Conservation (phyloP, 2,888 invertebrate species). For the Lingula anatina region DNA sequence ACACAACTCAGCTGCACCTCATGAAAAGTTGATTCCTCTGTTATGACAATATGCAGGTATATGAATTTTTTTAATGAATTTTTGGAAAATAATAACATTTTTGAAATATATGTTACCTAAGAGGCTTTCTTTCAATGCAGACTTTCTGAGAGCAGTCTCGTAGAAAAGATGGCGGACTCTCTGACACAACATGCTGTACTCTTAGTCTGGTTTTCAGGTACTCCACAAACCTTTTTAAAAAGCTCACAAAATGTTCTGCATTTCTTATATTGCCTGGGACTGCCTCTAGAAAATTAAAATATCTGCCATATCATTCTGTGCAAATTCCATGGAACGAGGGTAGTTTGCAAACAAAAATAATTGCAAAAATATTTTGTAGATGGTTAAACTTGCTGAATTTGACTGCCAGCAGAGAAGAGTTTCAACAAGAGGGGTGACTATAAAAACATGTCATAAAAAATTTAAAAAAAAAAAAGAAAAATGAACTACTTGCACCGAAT, state of each 20-base stretch:
- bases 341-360: too few relatives aligned
- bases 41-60: too few relatives aligned
- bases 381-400: too few relatives aligned
- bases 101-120: slow-evolving; percentile 58
- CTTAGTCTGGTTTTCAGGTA: slow-evolving; percentile 90
- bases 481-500: too few relatives aligned
- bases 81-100: background rate
- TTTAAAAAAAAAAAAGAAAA: too few relatives aligned
- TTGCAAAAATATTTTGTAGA: too few relatives aligned
- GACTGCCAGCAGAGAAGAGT: too few relatives aligned
- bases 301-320: too few relatives aligned
- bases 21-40: background rate
- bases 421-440: too few relatives aligned
- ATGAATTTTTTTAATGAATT: too few relatives aligned
- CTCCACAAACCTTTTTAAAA: slow-evolving; percentile 88
- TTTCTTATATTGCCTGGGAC: slow-evolving; percentile 96
- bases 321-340: too few relatives aligned
- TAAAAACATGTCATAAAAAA: too few relatives aligned
- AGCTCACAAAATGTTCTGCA: slow-evolving; percentile 93
- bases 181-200: slow-evolving; percentile 93
- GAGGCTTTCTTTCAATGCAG: slow-evolving; percentile 93
- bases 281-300: slow-evolving; percentile 63
- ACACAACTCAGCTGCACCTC: background rate
- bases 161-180: slow-evolving; percentile 92
- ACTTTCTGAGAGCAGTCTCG: slow-evolving; percentile 87